phyloP scores from a whole-genome alignment of 2,113 vertebrate species.

The Gavialis gangeticus region DNA sequence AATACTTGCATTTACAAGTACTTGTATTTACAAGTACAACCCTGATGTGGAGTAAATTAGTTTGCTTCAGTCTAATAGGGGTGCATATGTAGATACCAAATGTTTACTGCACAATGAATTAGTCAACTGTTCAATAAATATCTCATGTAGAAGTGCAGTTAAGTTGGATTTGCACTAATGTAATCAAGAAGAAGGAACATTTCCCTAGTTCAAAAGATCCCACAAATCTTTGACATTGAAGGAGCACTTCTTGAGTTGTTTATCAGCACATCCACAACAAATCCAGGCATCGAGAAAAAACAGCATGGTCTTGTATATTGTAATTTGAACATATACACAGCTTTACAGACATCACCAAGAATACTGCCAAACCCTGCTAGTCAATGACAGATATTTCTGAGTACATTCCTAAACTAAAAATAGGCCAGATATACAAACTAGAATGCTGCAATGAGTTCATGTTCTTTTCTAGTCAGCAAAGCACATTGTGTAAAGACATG shows the following conservation, averaged over 20 bases:
- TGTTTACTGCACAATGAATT: too few species aligned
- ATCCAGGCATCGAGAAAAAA: neutral
- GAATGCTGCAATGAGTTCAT: neutral
- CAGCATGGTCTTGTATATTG: rapidly evolving
- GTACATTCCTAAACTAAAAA: neutral
- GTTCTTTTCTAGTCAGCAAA: neutral
- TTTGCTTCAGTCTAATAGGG: too few species aligned
- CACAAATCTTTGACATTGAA: neutral
- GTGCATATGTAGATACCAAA: too few species aligned
- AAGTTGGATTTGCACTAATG: neutral
- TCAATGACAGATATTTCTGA: neutral
- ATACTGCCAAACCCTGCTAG: rapidly evolving
- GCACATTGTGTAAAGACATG: rapidly evolving
- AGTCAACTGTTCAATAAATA: too few species aligned
- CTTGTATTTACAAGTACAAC: too few species aligned
- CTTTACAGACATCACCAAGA: neutral
- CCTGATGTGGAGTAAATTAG: too few species aligned
- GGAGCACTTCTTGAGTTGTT: neutral
- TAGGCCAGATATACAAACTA: neutral
- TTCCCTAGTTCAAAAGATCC: neutral
- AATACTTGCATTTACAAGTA: too few species aligned
- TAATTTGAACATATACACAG: neutral
- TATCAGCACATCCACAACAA: neutral
- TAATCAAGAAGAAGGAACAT: neutral
- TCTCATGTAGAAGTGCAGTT: neutral